Conservation (phyloP, 2,113 vertebrate species). For the Mastomys coucha region DNA sequence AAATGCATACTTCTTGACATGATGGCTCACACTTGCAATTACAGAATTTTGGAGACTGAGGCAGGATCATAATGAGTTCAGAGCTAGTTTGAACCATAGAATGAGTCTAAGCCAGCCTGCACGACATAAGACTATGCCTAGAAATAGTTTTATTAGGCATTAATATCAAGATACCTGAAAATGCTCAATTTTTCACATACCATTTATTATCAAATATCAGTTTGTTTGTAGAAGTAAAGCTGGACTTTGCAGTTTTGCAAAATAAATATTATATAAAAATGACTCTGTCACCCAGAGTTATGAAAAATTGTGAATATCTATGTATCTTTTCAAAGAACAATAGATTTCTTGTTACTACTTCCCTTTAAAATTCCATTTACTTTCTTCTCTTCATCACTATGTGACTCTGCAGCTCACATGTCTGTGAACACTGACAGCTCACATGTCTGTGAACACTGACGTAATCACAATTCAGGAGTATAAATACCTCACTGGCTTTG, state of each 20-base stretch:
- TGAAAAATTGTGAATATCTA: not conserved
- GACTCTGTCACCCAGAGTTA: slow-evolving; percentile 52
- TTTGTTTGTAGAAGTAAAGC: slow-evolving; percentile 62
- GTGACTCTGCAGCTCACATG: not conserved
- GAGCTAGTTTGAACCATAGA: not conserved
- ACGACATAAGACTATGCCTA: not conserved
- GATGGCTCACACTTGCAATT: not conserved
- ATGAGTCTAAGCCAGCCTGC: not conserved
- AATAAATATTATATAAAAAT: slow-evolving; percentile 42
- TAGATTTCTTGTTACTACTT: slow-evolving; percentile 48
- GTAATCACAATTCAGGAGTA: not conserved
- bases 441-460: not conserved
- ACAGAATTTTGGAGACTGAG: not conserved
- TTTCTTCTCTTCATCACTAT: not conserved
- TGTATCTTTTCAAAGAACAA: slow-evolving; percentile 47
- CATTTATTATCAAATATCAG: slow-evolving; percentile 51
- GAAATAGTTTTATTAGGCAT: slow-evolving; percentile 14
- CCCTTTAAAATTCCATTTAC: slow-evolving; percentile 9
- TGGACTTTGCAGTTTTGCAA: slow-evolving; percentile 52
- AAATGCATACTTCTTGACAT: not conserved
- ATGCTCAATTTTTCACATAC: slow-evolving; percentile 14
- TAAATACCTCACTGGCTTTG: not conserved
- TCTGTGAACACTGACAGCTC: not conserved
- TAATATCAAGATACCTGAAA: not conserved
- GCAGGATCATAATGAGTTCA: not conserved